Conservation (phyloP, 2,797 vertebrate genomes). For the Anas georgica region DNA sequence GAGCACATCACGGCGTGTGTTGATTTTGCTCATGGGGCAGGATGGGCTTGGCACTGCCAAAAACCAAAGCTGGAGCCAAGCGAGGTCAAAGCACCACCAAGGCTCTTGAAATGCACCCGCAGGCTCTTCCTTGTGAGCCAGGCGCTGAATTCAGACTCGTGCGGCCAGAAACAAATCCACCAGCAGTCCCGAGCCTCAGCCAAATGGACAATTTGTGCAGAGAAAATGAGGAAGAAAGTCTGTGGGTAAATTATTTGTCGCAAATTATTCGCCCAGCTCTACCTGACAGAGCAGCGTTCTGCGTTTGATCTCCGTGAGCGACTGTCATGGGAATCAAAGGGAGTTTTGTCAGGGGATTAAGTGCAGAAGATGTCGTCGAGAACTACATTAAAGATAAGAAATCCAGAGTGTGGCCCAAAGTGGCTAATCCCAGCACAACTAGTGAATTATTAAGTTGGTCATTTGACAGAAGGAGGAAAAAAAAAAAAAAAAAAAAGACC, state of each 20-base stretch:
- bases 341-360: constrained; percentile 75
- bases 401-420: constrained; percentile 71
- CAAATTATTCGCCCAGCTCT: constrained; percentile 60
- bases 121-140: neutral
- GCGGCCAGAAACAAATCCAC: constrained; percentile 27
- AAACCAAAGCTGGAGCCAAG: neutral
- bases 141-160: neutral
- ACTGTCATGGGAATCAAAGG: constrained; percentile 70
- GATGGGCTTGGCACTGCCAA: neutral
- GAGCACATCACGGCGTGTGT: accelerated
- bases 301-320: constrained; percentile 65
- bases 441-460: constrained; percentile 71
- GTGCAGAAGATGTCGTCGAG: constrained; percentile 66
- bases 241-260: constrained; percentile 69
- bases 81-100: neutral
- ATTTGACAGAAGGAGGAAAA: constrained; percentile 63
- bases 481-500: neutral
- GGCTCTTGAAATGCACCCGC: neutral
- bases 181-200: neutral
- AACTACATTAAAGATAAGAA: constrained; percentile 73
- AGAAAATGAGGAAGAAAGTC: constrained; percentile 51
- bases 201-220: neutral
- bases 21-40: constrained; percentile 17
- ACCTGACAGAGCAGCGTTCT: constrained; percentile 65
- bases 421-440: constrained; percentile 71